Evolutionary conservation across 2,888 invertebrate genomes (phyloP).

Genomic region (Ochropleura leucogaster): DNA sequence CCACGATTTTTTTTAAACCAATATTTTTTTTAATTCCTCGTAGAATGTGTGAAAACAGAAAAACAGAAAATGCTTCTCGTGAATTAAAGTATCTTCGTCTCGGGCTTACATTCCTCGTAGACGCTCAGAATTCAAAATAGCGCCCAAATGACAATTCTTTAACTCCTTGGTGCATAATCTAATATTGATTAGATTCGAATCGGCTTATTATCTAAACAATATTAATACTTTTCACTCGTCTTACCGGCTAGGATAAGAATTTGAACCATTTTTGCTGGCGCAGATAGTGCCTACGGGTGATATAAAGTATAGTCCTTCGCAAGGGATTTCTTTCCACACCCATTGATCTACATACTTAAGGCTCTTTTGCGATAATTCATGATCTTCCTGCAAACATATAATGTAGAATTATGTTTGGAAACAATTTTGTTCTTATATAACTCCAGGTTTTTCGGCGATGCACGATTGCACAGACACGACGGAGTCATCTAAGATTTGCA

Average conservation of each 20-base stretch:
- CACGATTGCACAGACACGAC: neutral
- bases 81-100: too few relatives aligned
- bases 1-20: too few relatives aligned
- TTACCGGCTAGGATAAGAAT: neutral
- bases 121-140: too few relatives aligned
- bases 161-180: neutral
- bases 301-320: neutral
- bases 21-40: too few relatives aligned
- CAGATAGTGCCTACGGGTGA: conserved; percentile 39
- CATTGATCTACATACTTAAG: conserved; percentile 49
- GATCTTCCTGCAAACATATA: conserved; percentile 11
- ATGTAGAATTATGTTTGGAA: neutral
- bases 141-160: too few relatives aligned
- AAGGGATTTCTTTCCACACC: conserved; percentile 37
- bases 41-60: too few relatives aligned
- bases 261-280: conserved; percentile 2
- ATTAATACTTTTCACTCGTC: neutral
- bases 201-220: neutral
- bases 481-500: neutral
- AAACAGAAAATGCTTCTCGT: too few relatives aligned
- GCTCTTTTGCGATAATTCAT: accelerated
- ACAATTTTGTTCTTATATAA: too few relatives aligned
- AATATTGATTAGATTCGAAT: neutral
- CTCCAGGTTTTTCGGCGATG: neutral
- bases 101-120: too few relatives aligned